These are phyloP conservation scores for Sebastes fasciatus DNA, from an alignment of 2,113 vertebrate species.

Conservation along the genomic window DNA sequence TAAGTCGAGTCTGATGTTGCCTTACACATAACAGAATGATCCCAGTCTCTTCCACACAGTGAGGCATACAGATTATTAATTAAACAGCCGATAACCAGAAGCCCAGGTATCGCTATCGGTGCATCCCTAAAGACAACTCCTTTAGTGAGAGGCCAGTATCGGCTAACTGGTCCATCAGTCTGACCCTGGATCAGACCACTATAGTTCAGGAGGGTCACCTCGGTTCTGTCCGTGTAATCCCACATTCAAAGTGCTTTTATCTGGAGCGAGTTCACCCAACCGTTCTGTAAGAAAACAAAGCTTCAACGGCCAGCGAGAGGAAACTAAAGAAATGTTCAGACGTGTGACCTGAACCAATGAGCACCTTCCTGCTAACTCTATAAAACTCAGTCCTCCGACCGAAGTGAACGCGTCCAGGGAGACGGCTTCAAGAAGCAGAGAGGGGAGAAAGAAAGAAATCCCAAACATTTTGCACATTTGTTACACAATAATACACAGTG, in stretches of 20 bases:
- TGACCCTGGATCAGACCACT: neutral
- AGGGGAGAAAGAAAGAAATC: conserved; percentile 77
- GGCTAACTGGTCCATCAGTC: neutral
- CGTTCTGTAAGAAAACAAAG: neutral
- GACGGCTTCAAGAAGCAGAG: conserved; percentile 63
- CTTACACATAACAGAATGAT: too few species aligned
- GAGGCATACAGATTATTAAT: too few species aligned
- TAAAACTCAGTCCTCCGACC: conserved; percentile 72
- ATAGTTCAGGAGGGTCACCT: neutral
- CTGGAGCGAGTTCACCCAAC: neutral
- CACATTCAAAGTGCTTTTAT: conserved; percentile 25
- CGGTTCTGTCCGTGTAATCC: neutral
- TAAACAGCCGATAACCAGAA: too few species aligned
- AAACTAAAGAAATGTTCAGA: neutral
- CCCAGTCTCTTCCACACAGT: too few species aligned
- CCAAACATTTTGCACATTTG: conserved; percentile 93
- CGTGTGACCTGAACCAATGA: conserved; percentile 65
- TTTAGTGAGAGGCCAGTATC: neutral
- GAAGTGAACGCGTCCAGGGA: conserved; percentile 71
- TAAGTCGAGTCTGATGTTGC: too few species aligned
- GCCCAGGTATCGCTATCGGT: too few species aligned
- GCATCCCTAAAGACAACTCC: neutral
- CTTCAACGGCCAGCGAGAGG: neutral
- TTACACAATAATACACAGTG: conserved; percentile 94
- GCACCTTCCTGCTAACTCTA: conserved; percentile 68